Percentiles rank a stretch among this genome's conserved stretches.
Conservation (phyloP, 2,888 invertebrate genomes). For the Cryptophagus acutangulus region DNA sequence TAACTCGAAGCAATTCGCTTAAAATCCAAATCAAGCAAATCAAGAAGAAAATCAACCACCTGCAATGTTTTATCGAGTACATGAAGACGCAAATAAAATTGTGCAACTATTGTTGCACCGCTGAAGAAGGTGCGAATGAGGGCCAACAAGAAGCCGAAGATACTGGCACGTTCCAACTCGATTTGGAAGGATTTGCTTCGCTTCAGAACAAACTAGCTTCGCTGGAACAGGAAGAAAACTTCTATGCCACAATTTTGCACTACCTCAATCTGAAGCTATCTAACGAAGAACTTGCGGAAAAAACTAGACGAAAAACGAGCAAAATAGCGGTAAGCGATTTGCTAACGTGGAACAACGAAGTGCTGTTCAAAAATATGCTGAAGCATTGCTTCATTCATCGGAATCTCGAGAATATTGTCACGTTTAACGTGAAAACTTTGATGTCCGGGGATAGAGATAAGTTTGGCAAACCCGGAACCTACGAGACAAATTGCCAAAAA, state of each 20-base stretch:
- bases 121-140: not conserved
- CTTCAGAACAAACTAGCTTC: not conserved
- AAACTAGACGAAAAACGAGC: conserved; percentile 21
- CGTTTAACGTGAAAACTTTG: conserved; percentile 35
- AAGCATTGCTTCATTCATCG: conserved; percentile 52
- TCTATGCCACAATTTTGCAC: conserved; percentile 21
- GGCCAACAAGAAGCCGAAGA: not conserved
- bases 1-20: not conserved
- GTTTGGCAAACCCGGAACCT: conserved; percentile 34
- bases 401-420: conserved; percentile 37
- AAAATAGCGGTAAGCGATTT: conserved; percentile 37
- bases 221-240: conserved; percentile 18
- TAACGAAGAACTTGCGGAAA: too few species aligned
- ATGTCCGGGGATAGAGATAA: conserved; percentile 33
- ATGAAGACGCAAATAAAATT: not conserved
- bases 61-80: not conserved
- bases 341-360: conserved; percentile 53
- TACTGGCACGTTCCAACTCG: not conserved
- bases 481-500: conserved; percentile 36
- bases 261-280: not conserved
- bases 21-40: not conserved
- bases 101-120: conserved; percentile 14
- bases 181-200: conserved; percentile 1
- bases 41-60: not conserved
- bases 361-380: conserved; percentile 48